Base-by-base conservation (phyloP, 1,140 invertebrate species). In the Ips typographus region DNA sequence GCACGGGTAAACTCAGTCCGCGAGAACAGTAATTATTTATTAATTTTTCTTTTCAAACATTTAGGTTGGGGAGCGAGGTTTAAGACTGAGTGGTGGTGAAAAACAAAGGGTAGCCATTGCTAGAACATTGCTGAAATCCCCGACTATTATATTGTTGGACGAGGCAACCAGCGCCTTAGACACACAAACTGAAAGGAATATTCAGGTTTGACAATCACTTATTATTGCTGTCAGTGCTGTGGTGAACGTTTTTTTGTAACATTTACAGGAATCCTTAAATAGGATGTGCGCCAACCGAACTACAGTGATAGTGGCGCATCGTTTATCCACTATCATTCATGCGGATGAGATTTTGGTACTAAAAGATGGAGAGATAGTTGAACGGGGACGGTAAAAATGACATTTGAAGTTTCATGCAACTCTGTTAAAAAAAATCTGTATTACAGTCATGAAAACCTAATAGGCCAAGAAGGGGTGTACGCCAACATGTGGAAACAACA, bases 61-160 rank as follows among this genome's bases (percentile, higher is more conserved):
- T 22, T 57, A 70, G 84, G 91, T 94, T 40, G 91, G 92, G 36
- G 92, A 94, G 79, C 83, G 92, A 77, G 92, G 92, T 43, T 78
- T 94, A 40, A 85, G 90, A 52, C 81, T 94, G 22, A 92, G 90
- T 80, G 95, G 95, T 1, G 95, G 95, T 36, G 94, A 98, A 78
- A 97, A 97, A 73, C 95, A 98, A 79, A 85, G 95, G 73, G 92
- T 98, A 58, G 95, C 95, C 0, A 98, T 98, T 69, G 94, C 95
- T 0, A 81, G 95, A 67, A 96, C 95, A 0, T 84, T 98, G 22
- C 82, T 98, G 4, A 98, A 98, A 80, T 84, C 91, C 6, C 95
- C 95, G 1, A 79, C 65, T 40, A 75, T 79, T 63, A 90, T 97
- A 49, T 80, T 98, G 6, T 80, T 98, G 0, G 95, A 98, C 79